Conservation (phyloP, 2,113 vertebrate genomes). For the Trogon melanurus region DNA sequence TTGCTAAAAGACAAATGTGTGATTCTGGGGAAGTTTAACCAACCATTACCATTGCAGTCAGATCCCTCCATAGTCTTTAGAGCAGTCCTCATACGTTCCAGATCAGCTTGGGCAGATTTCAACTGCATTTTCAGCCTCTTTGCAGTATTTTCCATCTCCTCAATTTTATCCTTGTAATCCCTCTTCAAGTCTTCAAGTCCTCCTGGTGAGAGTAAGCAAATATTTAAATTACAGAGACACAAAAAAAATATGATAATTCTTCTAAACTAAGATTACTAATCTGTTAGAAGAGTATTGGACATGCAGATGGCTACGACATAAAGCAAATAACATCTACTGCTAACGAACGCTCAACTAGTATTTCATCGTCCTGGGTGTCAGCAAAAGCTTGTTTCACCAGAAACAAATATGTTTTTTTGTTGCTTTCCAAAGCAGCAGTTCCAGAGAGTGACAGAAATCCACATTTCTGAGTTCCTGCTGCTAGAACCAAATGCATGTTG, state of each 20-base stretch:
- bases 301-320: not conserved
- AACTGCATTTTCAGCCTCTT: constrained; percentile 79
- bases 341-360: not conserved
- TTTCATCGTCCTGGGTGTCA: not conserved
- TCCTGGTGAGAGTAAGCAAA: constrained; percentile 70
- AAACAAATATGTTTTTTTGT: not conserved
- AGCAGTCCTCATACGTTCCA: constrained; percentile 77
- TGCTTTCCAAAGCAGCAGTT: not conserved
- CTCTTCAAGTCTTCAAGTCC: constrained; percentile 77
- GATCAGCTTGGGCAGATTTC: constrained; percentile 70
- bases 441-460: not conserved
- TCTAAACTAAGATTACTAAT: not conserved
- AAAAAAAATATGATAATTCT: not conserved
- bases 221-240: not conserved
- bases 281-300: not conserved
- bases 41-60: constrained; percentile 79
- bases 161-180: constrained; percentile 69
- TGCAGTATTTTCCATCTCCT: constrained; percentile 76
- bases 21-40: not conserved
- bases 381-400: not conserved
- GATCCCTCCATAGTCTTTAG: constrained; percentile 78
- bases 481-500: not conserved
- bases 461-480: not conserved
- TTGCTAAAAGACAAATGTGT: not conserved
- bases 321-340: not conserved